These are phyloP conservation scores for Atta cephalotes DNA, from an alignment of 1,140 invertebrate species.

Conservation along the genomic window DNA sequence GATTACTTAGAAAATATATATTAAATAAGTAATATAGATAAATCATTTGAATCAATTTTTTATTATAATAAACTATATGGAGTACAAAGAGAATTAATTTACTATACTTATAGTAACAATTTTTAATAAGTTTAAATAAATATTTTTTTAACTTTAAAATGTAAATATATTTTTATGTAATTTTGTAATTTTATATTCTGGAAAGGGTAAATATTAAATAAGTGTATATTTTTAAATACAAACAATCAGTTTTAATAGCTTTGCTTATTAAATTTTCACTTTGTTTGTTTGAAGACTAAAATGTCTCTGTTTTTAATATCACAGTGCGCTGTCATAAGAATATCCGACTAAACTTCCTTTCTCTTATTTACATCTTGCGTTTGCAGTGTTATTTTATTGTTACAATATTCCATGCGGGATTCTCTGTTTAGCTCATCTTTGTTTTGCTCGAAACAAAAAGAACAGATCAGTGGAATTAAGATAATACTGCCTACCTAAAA, in stretches of 20 bases:
- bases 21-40: neutral
- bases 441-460: neutral
- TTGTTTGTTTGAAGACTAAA: neutral
- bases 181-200: neutral
- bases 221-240: neutral
- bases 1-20: neutral
- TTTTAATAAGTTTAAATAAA: neutral
- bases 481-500: constrained; percentile 35
- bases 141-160: neutral
- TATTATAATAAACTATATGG: neutral
- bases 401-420: neutral
- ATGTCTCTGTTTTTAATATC: constrained; percentile 7
- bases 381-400: constrained; percentile 46
- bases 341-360: constrained; percentile 35
- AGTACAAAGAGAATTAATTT: constrained; percentile 3
- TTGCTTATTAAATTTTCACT: constrained; percentile 13
- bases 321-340: constrained; percentile 6
- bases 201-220: neutral
- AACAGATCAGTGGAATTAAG: neutral
- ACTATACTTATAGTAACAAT: neutral
- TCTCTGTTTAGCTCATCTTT: constrained; percentile 6
- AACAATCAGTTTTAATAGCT: constrained; percentile 18
- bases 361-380: constrained; percentile 43
- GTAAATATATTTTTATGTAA: neutral
- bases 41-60: neutral